These are phyloP conservation scores for Enteromius thamalakanensis DNA, from an alignment of 2,797 vertebrate species.

Conservation along the genomic window DNA sequence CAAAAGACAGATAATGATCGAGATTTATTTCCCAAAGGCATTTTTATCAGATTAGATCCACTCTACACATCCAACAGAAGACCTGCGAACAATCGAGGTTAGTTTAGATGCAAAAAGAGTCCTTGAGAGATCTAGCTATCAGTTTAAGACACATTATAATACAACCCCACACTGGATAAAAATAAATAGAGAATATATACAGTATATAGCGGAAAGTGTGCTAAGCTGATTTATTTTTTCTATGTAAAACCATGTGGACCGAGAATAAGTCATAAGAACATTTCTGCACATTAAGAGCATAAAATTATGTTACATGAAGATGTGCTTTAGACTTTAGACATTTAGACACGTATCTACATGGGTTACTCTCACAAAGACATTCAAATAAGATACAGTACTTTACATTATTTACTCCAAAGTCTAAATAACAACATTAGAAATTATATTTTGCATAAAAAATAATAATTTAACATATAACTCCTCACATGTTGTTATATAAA, in stretches of 20 bases:
- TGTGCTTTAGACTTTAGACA: neutral
- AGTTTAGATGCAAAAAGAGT: neutral
- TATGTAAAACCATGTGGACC: neutral
- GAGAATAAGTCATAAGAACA: neutral
- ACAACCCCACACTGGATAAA: constrained; percentile 24
- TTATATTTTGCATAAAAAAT: neutral
- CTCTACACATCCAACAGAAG: constrained; percentile 5
- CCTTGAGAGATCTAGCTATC: neutral
- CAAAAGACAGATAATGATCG: constrained; percentile 25
- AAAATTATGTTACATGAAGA: neutral
- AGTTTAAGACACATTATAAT: constrained; percentile 15
- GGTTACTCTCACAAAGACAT: neutral
- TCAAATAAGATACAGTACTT: neutral
- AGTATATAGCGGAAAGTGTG: no score
- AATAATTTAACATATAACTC: no score
- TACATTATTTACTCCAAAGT: neutral
- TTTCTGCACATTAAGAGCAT: neutral
- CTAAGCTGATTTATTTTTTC: no score
- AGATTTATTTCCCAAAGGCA: neutral
- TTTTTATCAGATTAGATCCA: neutral
- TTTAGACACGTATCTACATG: neutral
- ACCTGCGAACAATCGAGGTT: constrained; percentile 13
- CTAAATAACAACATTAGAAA: neutral
- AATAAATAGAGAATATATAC: constrained; percentile 1
- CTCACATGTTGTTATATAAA: neutral